phyloP scores from a whole-genome alignment of 2,888 invertebrate species.

The Parnassius smintheus region DNA sequence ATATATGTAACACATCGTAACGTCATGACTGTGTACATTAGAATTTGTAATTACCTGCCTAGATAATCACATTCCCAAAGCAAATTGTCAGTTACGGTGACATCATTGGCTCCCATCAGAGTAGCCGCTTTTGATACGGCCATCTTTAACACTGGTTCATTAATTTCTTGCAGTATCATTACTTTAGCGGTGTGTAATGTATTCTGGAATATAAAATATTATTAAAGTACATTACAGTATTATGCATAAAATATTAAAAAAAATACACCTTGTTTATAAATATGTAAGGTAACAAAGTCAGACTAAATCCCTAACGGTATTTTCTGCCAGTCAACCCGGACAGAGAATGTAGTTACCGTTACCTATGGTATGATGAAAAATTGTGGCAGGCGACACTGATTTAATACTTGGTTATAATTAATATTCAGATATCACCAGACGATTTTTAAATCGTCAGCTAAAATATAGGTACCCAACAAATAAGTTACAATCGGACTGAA shows the following conservation, averaged over 20 bases:
- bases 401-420: no score
- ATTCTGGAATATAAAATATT: constrained; percentile 41
- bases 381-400: no score
- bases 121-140: constrained; percentile 68
- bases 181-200: constrained; percentile 51
- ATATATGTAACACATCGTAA: no score
- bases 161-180: constrained; percentile 65
- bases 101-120: constrained; percentile 59
- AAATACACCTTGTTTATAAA: not conserved
- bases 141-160: constrained; percentile 61
- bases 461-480: no score
- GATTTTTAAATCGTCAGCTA: no score
- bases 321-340: no score
- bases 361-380: no score
- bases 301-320: no score
- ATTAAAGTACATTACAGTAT: not conserved
- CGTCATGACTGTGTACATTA: not conserved
- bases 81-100: constrained; percentile 50
- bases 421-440: no score
- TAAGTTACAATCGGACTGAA: no score
- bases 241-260: not conserved
- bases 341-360: no score
- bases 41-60: constrained; percentile 49
- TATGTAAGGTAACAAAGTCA: not conserved
- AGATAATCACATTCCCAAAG: constrained; percentile 61